Conservation (phyloP, 2,888 invertebrate genomes). For the Leptinotarsa juncta region DNA sequence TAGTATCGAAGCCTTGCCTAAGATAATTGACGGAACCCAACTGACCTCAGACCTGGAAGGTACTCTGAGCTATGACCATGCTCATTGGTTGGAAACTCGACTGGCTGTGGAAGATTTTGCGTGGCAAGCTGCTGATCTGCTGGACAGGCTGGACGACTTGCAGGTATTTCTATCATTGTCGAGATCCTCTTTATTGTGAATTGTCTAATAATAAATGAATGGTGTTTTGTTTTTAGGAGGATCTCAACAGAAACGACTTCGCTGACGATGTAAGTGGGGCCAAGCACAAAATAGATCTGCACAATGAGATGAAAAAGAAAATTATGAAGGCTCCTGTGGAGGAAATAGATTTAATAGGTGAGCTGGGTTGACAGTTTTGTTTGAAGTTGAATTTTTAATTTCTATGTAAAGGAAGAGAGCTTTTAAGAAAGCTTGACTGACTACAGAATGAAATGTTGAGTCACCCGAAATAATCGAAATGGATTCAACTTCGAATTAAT, state of each 20-base stretch:
- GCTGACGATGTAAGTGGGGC: conserved; percentile 95
- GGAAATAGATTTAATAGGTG: conserved; percentile 90
- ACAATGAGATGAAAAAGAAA: conserved; percentile 93
- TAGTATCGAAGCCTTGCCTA: conserved; percentile 92
- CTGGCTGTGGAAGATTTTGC: conserved; percentile 94
- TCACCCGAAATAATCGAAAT: too few relatives aligned
- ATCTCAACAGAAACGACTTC: conserved; percentile 91
- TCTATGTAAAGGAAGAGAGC: too few relatives aligned
- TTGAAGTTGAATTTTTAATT: too few relatives aligned
- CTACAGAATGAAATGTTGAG: too few relatives aligned
- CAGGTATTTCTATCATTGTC: conserved; percentile 32
- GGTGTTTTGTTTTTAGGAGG: conserved; percentile 73
- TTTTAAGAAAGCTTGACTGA: too few relatives aligned
- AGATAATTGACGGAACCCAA: conserved; percentile 93
- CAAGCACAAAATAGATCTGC: conserved; percentile 91
- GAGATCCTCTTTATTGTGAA: neutral
- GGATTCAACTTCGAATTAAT: too few relatives aligned
- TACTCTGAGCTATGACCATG: conserved; percentile 92
- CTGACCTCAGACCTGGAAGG: conserved; percentile 95
- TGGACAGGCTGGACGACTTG: conserved; percentile 91
- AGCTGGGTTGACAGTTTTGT: conserved; percentile 52
- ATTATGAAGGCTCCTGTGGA: conserved; percentile 95
- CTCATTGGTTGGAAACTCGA: conserved; percentile 96
- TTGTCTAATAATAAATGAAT: neutral
- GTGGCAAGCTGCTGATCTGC: conserved; percentile 94